Percentiles rank a stretch among this genome's conserved stretches.
phyloP scores from a whole-genome alignment of 2,888 invertebrate genomes.

The Tenthredo notha region DNA sequence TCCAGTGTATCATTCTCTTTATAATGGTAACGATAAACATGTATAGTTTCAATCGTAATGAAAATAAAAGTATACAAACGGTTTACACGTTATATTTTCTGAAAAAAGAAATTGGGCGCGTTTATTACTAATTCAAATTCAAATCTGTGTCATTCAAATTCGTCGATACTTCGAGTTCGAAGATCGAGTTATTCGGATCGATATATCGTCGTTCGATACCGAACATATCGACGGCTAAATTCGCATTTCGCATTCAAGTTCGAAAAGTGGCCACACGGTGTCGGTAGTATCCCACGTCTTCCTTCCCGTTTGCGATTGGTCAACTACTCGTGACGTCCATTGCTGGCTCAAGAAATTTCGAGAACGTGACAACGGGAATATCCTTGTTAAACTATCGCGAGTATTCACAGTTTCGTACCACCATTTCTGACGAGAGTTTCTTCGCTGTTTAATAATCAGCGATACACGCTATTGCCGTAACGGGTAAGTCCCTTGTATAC shows the following conservation, averaged over 20 bases:
- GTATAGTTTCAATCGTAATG: background rate
- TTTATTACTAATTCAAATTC: background rate
- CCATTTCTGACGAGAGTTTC: constrained; percentile 57
- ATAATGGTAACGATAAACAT: background rate
- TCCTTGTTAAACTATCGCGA: constrained; percentile 61
- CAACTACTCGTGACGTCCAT: constrained; percentile 64
- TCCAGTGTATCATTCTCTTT: background rate
- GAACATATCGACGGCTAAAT: background rate
- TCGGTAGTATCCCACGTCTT: background rate
- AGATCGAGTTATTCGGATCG: background rate
- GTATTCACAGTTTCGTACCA: constrained; percentile 61
- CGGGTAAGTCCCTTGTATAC: constrained; percentile 58
- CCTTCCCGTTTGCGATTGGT: constrained; percentile 27
- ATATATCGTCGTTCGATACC: background rate
- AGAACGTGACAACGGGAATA: constrained; percentile 66
- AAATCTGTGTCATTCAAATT: background rate
- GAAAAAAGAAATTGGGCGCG: background rate
- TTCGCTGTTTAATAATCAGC: constrained; percentile 53
- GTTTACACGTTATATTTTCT: background rate
- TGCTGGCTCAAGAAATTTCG: constrained; percentile 71
- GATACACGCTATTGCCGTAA: constrained; percentile 59
- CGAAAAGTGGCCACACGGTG: background rate
- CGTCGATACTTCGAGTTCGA: background rate
- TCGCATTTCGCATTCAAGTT: background rate
- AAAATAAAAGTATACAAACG: background rate